Evolutionary conservation across 2,888 invertebrate genomes (phyloP).

Genomic region (Drosophila tripunctata): DNA sequence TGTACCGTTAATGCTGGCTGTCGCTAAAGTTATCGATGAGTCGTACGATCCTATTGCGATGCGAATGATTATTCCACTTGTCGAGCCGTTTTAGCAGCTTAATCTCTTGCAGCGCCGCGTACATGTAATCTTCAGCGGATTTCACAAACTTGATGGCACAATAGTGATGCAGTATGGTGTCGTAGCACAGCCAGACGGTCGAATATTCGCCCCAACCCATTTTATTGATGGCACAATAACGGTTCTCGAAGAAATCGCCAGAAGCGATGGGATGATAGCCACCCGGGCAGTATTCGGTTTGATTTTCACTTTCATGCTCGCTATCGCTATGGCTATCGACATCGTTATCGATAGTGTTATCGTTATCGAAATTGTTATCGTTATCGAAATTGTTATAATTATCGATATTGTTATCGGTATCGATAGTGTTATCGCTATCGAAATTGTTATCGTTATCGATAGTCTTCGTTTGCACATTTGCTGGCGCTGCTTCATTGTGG

Average conservation of each 20-base stretch:
- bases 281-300: constrained; percentile 94
- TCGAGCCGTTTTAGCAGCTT: constrained; percentile 96
- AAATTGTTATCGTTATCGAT: too few relatives aligned
- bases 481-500: too few relatives aligned
- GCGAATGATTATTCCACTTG: constrained; percentile 95
- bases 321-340: not conserved
- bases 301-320: constrained; percentile 89
- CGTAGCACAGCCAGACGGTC: constrained; percentile 99
- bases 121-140: constrained; percentile 98
- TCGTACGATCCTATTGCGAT: constrained; percentile 97
- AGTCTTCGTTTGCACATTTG: too few relatives aligned
- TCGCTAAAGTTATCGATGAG: constrained; percentile 98
- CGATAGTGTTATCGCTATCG: too few relatives aligned
- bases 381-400: too few relatives aligned
- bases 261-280: constrained; percentile 99
- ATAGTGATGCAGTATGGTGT: constrained; percentile 94
- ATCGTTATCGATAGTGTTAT: too few relatives aligned
- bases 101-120: constrained; percentile 99
- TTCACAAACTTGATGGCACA: constrained; percentile 99
- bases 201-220: constrained; percentile 98
- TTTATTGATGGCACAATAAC: constrained; percentile 87
- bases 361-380: too few relatives aligned
- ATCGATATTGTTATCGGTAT: too few relatives aligned
- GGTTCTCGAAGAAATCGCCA: constrained; percentile 91
- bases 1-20: constrained; percentile 97